A percentile compares a stretch with the other conserved stretches of the same genome.
phyloP scores from a whole-genome alignment of 2,888 invertebrate species.

The Epicampocera succincta region DNA sequence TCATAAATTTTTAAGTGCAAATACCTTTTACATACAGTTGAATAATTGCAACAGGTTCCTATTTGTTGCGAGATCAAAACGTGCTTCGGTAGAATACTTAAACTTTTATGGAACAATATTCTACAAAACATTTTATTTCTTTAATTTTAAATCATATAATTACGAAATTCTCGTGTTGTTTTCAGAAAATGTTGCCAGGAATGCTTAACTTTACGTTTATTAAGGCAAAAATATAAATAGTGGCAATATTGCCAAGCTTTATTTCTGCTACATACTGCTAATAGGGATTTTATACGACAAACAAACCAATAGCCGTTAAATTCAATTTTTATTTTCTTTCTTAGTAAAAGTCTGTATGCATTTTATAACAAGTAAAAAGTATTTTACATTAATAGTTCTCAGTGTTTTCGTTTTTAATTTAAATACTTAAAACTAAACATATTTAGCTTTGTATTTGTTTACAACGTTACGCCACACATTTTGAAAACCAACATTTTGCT shows the following conservation, averaged over 20 bases:
- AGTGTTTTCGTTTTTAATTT: not conserved
- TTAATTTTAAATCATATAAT: constrained; percentile 35
- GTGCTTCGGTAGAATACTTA: constrained; percentile 40
- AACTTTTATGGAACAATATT: constrained; percentile 35
- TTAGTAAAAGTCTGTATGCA: too few species aligned
- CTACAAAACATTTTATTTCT: constrained; percentile 50
- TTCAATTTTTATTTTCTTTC: not conserved
- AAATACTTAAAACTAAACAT: not conserved
- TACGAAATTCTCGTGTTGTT: not conserved
- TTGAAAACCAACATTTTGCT: constrained; percentile 23
- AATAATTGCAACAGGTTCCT: constrained; percentile 1
- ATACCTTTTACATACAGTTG: not conserved
- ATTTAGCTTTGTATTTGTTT: not conserved
- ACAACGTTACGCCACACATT: constrained; percentile 37
- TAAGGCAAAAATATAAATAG: constrained; percentile 29
- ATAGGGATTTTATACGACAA: too few species aligned
- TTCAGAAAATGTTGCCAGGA: not conserved
- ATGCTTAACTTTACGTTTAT: not conserved
- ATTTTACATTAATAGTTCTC: too few species aligned
- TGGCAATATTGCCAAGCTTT: constrained; percentile 2
- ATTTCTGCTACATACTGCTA: too few species aligned
- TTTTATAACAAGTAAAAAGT: too few species aligned
- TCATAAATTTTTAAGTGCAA: constrained; percentile 76
- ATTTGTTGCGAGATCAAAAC: constrained; percentile 56
- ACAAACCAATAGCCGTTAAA: constrained; percentile 3